Conservation (phyloP, 2,797 vertebrate genomes). For the Cryptoprocta ferox region DNA sequence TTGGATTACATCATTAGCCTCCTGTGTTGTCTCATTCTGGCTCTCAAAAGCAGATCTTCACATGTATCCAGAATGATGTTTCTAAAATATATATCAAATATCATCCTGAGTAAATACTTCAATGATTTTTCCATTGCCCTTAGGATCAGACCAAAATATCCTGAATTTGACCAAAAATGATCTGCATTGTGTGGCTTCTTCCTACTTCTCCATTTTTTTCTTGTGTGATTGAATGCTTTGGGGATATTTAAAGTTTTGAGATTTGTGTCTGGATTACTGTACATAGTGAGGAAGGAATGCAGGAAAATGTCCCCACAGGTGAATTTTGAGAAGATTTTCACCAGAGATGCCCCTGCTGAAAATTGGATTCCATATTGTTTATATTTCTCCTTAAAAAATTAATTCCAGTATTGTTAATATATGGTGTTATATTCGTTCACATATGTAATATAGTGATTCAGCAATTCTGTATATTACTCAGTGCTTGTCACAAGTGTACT, state of each 20-base stretch:
- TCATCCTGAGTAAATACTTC: background rate
- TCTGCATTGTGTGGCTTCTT: background rate
- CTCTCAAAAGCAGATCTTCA: background rate
- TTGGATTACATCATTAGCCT: background rate
- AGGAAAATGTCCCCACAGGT: background rate
- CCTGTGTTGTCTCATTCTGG: background rate
- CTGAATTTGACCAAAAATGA: background rate
- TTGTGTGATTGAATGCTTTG: background rate
- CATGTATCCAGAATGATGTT: background rate
- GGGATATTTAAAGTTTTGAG: background rate
- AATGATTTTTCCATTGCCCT: background rate
- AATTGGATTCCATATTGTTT: background rate
- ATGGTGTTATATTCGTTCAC: background rate
- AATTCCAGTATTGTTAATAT: background rate
- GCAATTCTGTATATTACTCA: background rate
- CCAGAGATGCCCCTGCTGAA: background rate
- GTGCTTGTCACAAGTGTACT: background rate
- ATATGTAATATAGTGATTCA: background rate
- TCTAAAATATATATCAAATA: background rate
- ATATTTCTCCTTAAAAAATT: background rate
- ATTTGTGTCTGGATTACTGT: background rate
- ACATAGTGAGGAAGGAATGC: background rate
- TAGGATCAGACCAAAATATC: background rate
- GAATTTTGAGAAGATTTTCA: background rate
- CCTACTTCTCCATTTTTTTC: background rate